Evolutionary conservation across 2,113 vertebrate species (phyloP).

Genomic region (Neomonachus schauinslandi): DNA sequence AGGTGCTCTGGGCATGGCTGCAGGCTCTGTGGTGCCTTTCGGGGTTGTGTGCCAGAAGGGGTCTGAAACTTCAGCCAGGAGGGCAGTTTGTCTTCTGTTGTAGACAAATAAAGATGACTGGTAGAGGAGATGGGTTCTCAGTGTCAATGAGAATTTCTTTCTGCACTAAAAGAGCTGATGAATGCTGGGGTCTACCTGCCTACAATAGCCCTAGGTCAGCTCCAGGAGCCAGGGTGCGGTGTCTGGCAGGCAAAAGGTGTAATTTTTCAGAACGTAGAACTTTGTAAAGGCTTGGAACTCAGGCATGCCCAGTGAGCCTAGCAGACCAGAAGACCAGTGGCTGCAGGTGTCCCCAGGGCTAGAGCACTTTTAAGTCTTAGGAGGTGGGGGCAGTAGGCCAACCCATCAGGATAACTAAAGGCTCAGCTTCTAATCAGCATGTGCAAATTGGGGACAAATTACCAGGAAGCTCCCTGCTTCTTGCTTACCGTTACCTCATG

Average conservation of each 20-base stretch:
- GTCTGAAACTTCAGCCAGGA: background rate
- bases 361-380: background rate
- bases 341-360: background rate
- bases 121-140: background rate
- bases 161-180: background rate
- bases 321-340: background rate
- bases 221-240: background rate
- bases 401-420: background rate
- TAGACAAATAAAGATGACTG: background rate
- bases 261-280: background rate
- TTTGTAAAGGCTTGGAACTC: background rate
- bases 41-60: background rate
- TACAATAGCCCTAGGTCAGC: background rate
- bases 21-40: background rate
- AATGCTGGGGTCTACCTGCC: background rate
- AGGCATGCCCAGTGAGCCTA: background rate
- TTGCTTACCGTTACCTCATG: background rate
- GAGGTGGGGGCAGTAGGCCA: too few relatives aligned
- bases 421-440: background rate
- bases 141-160: background rate
- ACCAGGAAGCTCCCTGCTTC: background rate
- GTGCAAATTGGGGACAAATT: background rate
- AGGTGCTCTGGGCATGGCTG: background rate
- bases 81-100: background rate
- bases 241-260: background rate